Percentiles rank a stretch among this genome's conserved stretches.
These are phyloP conservation scores for Metaphire vulgaris DNA, from an alignment of 1,140 invertebrate genomes.

Conservation along the genomic window DNA sequence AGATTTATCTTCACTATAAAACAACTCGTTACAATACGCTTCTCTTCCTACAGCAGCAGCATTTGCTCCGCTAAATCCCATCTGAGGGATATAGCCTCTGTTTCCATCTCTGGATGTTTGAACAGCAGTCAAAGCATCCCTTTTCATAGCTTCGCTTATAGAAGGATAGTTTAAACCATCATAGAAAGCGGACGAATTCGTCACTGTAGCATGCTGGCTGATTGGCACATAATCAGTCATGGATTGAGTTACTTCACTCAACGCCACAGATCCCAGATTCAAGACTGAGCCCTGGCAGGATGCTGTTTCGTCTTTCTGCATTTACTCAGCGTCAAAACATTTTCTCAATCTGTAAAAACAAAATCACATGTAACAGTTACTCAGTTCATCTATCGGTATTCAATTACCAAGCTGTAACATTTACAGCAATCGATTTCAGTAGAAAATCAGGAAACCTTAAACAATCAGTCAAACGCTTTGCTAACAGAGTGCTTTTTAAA, in stretches of 20 bases:
- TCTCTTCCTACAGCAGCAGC: background rate
- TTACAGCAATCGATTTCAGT: no score
- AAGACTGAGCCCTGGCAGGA: background rate
- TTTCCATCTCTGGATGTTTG: background rate
- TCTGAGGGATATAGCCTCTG: background rate
- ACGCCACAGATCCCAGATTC: background rate
- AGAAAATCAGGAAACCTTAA: no score
- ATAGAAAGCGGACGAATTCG: background rate
- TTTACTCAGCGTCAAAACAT: background rate
- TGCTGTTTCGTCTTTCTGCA: background rate
- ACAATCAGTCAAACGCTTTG: no score
- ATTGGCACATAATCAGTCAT: background rate
- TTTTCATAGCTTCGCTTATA: background rate
- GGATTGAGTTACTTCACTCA: background rate
- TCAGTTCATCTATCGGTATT: background rate
- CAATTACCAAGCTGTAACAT: no score
- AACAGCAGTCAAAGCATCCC: background rate
- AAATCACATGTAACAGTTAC: background rate
- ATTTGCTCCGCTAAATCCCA: background rate
- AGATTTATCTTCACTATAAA: background rate
- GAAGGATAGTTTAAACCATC: background rate
- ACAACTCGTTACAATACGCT: background rate
- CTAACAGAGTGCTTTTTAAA: no score
- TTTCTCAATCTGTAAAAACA: background rate
- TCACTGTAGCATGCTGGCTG: background rate